Evolutionary conservation across 2,113 vertebrate genomes (phyloP).

Genomic region (Montifringilla adamsi): DNA sequence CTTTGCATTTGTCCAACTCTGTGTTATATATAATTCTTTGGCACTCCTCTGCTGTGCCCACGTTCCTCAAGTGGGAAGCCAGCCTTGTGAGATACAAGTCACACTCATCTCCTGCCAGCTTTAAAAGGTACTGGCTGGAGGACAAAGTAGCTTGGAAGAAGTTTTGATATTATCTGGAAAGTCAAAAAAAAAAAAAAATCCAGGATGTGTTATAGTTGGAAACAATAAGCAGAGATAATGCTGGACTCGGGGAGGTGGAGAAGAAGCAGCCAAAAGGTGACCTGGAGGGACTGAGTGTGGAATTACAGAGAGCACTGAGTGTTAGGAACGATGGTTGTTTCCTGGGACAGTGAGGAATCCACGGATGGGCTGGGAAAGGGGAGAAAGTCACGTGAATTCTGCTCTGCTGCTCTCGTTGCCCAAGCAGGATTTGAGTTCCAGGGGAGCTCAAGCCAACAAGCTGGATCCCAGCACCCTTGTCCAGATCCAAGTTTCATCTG

Average conservation of each 20-base stretch:
- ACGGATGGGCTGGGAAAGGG: not conserved
- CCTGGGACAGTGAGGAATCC: not conserved
- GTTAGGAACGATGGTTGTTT: not conserved
- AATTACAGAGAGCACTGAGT: not conserved
- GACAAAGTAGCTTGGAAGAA: constrained; percentile 40
- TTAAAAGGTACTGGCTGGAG: constrained; percentile 20
- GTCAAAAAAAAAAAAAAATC: not conserved
- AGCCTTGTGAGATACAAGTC: not conserved
- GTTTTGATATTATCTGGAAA: constrained; percentile 31
- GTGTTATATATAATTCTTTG: not conserved
- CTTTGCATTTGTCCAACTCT: not conserved
- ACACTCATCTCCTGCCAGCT: not conserved
- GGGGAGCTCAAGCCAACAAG: constrained; percentile 1
- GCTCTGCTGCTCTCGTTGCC: not conserved
- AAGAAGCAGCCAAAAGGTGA: constrained; percentile 43
- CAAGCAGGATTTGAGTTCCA: not conserved
- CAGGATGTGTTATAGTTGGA: constrained; percentile 50
- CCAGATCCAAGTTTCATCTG: constrained; percentile 42
- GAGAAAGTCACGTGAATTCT: not conserved
- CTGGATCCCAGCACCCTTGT: constrained; percentile 1
- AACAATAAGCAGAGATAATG: constrained; percentile 18
- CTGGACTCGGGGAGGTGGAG: not conserved
- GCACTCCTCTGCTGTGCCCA: not conserved
- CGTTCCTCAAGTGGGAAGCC: not conserved
- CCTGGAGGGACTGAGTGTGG: not conserved